Percentiles rank a stretch among this genome's conserved stretches.
phyloP scores from a whole-genome alignment of 1,140 invertebrate species.

The Magallana angulata region DNA sequence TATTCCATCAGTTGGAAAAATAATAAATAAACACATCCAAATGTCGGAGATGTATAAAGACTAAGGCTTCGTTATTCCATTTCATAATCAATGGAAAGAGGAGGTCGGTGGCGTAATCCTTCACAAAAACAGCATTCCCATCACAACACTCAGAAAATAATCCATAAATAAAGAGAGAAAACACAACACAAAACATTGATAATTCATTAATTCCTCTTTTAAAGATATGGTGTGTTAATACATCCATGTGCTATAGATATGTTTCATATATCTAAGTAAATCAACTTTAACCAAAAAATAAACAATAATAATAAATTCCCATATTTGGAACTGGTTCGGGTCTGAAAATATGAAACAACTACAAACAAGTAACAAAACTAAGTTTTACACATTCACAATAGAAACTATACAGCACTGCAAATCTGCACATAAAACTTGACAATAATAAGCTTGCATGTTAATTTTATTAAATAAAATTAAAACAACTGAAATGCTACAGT shows the following conservation, averaged over 20 bases:
- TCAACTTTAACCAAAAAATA: too few relatives aligned
- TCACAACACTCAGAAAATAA: constrained; percentile 6
- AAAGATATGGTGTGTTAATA: background rate
- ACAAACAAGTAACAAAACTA: background rate
- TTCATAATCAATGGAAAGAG: background rate
- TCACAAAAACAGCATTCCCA: constrained; percentile 17
- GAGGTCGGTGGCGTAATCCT: background rate
- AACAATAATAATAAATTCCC: background rate
- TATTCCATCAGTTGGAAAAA: background rate
- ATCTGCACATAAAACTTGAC: too few relatives aligned
- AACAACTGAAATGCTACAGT: background rate
- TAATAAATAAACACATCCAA: constrained; percentile 18
- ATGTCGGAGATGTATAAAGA: background rate
- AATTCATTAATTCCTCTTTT: background rate
- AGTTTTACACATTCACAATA: background rate
- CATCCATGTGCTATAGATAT: background rate
- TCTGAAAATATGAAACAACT: constrained; percentile 22
- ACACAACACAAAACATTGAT: constrained; percentile 9
- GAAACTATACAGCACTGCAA: too few relatives aligned
- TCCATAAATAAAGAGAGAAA: constrained; percentile 1
- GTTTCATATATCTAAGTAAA: too few relatives aligned
- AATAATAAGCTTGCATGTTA: too few relatives aligned
- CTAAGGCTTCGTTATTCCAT: background rate
- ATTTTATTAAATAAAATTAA: background rate
- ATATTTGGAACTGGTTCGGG: background rate